phyloP scores from a whole-genome alignment of 2,888 invertebrate genomes.

The Esperia sulphurella region DNA sequence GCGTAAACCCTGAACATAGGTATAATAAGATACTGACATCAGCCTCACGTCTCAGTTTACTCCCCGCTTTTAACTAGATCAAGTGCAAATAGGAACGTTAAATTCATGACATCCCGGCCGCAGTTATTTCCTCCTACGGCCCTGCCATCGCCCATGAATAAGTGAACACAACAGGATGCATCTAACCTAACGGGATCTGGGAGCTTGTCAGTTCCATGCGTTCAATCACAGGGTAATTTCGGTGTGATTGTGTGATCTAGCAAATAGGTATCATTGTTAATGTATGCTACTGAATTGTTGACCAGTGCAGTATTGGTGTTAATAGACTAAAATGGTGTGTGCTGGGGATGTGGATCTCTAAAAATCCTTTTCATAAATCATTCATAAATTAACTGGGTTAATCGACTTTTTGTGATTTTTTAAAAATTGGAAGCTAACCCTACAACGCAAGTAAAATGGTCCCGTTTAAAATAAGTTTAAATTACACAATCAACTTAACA shows the following conservation, averaged over 20 bases:
- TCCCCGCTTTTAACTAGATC: neutral
- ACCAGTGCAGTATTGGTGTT: neutral
- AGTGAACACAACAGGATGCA: constrained; percentile 1
- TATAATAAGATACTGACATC: no score
- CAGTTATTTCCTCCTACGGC: neutral
- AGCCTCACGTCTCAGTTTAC: no score
- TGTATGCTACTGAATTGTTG: neutral
- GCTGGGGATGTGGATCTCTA: no score
- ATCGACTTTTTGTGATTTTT: no score
- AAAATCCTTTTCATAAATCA: no score
- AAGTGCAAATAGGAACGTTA: neutral
- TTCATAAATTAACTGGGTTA: no score
- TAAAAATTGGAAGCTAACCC: no score
- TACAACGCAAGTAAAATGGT: no score
- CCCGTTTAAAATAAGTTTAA: no score
- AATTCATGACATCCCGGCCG: neutral
- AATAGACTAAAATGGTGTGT: no score
- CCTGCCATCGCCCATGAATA: constrained; percentile 7
- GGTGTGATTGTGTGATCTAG: neutral
- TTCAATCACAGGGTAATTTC: constrained; percentile 8
- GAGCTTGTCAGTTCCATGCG: constrained; percentile 3
- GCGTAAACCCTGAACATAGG: no score
- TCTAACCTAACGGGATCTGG: neutral
- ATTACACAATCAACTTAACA: no score
- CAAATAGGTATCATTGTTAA: neutral